Evolutionary conservation across 2,113 vertebrate species (phyloP).

Genomic region (Gulo gulo): DNA sequence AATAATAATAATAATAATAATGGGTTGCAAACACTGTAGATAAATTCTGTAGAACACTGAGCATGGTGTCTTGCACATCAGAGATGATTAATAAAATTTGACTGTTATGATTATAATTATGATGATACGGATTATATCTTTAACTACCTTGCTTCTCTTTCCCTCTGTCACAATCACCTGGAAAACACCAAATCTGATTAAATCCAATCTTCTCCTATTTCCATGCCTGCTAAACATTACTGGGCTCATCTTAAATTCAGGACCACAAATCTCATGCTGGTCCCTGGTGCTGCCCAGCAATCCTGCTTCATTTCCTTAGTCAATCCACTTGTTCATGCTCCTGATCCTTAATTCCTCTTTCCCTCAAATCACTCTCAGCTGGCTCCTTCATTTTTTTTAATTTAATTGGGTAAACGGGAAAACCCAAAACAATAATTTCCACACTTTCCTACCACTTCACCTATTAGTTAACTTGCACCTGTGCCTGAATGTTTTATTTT

Average conservation of each 20-base stretch:
- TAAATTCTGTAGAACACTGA: background rate
- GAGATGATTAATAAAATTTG: background rate
- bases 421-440: background rate
- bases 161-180: background rate
- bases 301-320: background rate
- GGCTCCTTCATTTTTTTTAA: background rate
- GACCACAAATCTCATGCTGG: background rate
- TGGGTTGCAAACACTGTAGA: background rate
- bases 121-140: background rate
- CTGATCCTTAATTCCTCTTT: background rate
- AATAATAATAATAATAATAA: background rate
- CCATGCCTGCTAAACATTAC: background rate
- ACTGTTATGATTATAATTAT: background rate
- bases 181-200: background rate
- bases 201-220: background rate
- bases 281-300: background rate
- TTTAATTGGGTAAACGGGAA: background rate
- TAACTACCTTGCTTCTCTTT: background rate
- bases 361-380: background rate
- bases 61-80: background rate
- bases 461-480: background rate
- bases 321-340: background rate
- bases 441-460: background rate
- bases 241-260: background rate
- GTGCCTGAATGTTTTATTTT: background rate